Evolutionary conservation across 1,140 invertebrate species (phyloP).

Genomic region (Chionoecetes opilio): DNA sequence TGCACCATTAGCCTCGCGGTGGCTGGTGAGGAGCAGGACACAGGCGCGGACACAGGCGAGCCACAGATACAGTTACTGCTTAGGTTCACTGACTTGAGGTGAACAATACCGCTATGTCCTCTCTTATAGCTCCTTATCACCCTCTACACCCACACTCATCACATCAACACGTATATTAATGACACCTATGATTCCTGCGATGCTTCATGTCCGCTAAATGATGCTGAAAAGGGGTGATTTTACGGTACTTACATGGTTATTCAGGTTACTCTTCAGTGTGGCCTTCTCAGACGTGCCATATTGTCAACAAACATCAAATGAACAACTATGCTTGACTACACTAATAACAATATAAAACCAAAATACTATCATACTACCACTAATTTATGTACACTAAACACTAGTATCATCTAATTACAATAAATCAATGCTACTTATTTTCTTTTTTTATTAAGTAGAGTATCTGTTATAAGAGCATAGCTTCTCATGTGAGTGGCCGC

Average conservation of each 20-base stretch:
- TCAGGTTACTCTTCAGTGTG: constrained; percentile 28
- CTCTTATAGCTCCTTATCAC: not conserved
- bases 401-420: too few species aligned
- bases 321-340: not conserved
- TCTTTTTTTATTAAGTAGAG: too few species aligned
- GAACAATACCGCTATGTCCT: not conserved
- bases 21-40: not conserved
- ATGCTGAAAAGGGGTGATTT: not conserved
- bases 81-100: constrained; percentile 28
- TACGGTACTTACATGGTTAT: not conserved
- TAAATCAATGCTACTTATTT: too few species aligned
- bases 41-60: not conserved
- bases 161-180: not conserved
- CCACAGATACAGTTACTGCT: constrained; percentile 5
- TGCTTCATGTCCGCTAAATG: not conserved
- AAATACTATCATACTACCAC: too few species aligned
- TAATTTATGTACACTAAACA: too few species aligned
- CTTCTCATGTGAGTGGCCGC: not conserved
- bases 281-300: constrained; percentile 68
- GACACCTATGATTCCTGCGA: not conserved
- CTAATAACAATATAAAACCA: too few species aligned
- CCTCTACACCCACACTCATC: not conserved
- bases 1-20: too few species aligned
- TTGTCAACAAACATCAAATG: constrained; percentile 76
- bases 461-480: not conserved